Percentiles rank a stretch among this genome's conserved stretches.
These are phyloP conservation scores for Pseudochirops cupreus DNA, from an alignment of 2,797 vertebrate species.

Conservation along the genomic window DNA sequence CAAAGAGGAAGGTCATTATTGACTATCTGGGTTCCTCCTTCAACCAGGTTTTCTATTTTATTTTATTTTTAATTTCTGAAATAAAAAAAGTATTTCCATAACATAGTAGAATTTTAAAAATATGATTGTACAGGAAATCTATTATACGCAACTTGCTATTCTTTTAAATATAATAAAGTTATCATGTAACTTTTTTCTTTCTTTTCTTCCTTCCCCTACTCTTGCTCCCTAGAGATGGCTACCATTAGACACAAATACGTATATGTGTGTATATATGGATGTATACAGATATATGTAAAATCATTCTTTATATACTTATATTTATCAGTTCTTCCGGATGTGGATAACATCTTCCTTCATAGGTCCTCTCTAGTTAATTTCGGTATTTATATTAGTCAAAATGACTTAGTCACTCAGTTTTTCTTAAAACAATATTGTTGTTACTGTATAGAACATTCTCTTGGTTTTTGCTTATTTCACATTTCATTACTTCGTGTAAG, in stretches of 20 bases:
- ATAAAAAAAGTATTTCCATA: not conserved
- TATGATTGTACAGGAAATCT: not conserved
- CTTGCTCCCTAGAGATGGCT: not conserved
- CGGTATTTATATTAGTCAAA: not conserved
- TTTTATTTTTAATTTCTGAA: not conserved
- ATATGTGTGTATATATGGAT: too few relatives aligned
- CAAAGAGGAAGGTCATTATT: not conserved
- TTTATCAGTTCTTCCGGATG: not conserved
- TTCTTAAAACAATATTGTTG: not conserved
- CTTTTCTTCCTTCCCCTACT: not conserved
- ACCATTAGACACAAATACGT: not conserved
- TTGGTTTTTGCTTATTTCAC: not conserved
- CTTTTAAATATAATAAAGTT: not conserved
- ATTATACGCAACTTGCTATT: not conserved
- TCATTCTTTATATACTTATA: not conserved
- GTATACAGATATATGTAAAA: not conserved
- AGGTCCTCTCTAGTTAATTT: not conserved
- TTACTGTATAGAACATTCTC: not conserved
- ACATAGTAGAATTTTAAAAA: not conserved
- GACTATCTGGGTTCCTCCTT: not conserved
- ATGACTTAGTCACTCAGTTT: not conserved
- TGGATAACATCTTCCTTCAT: not conserved
- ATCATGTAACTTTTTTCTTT: not conserved
- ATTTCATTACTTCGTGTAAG: not conserved
- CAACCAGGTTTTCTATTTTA: not conserved